phyloP scores from a whole-genome alignment of 2,113 vertebrate genomes.

The Lampris incognitus region DNA sequence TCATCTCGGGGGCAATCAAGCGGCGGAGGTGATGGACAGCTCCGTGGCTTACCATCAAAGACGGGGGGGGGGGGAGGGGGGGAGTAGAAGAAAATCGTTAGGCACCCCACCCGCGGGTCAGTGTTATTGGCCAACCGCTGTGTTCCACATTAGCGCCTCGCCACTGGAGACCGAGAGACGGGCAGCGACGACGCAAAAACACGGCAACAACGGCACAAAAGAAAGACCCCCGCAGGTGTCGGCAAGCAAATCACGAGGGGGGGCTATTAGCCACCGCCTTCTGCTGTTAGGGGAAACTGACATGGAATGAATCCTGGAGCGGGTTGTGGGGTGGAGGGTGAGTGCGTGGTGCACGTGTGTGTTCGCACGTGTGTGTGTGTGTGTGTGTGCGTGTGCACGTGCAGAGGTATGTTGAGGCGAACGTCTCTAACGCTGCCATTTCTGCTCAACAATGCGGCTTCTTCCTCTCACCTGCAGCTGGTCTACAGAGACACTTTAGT shows the following conservation, averaged over 20 bases:
- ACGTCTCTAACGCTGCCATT: constrained; percentile 62
- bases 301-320: neutral
- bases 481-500: constrained; percentile 42
- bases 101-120: constrained; percentile 70
- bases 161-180: constrained; percentile 40
- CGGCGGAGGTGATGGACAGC: constrained; percentile 61
- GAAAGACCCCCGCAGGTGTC: neutral
- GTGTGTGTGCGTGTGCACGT: too few relatives aligned
- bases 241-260: neutral
- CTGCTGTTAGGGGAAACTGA: constrained; percentile 17
- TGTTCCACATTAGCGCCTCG: constrained; percentile 61
- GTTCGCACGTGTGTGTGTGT: neutral
- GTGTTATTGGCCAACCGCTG: constrained; percentile 73
- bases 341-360: constrained; percentile 36
- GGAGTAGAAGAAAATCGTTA: constrained; percentile 75
- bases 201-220: constrained; percentile 26
- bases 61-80: constrained; percentile 58
- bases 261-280: constrained; percentile 29
- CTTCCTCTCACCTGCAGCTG: constrained; percentile 60
- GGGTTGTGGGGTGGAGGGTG: neutral
- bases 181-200: constrained; percentile 26
- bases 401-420: too few relatives aligned
- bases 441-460: constrained; percentile 62
- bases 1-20: constrained; percentile 78
- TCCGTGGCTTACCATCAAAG: constrained; percentile 62